Percentiles rank a stretch among this genome's conserved stretches.
Evolutionary conservation across 2,797 vertebrate species (phyloP).

Genomic region (Poecilia gillii): DNA sequence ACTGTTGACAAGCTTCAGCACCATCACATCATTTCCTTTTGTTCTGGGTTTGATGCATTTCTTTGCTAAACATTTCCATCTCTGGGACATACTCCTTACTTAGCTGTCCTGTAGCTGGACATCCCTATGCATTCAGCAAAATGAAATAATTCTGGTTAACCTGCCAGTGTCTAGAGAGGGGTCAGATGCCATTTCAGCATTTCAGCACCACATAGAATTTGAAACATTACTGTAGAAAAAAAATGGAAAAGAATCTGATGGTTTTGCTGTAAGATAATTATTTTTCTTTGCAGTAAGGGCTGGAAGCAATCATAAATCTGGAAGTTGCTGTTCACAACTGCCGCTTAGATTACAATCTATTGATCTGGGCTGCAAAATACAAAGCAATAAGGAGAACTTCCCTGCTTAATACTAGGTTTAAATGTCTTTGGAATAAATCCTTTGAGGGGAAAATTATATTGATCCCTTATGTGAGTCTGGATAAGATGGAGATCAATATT

Average conservation of each 20-base stretch:
- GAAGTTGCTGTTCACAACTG: neutral
- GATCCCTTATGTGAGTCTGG: slow-evolving; percentile 42
- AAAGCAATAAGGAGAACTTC: neutral
- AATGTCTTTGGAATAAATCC: slow-evolving; percentile 3
- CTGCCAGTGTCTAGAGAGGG: neutral
- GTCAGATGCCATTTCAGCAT: neutral
- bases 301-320: neutral
- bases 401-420: neutral
- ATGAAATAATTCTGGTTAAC: neutral
- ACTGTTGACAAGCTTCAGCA: neutral
- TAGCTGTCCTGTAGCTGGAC: neutral
- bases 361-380: neutral
- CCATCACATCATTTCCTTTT: neutral
- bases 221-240: neutral
- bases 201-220: neutral
- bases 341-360: neutral
- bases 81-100: neutral
- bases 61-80: neutral
- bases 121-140: neutral
- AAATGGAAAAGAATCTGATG: neutral
- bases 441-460: slow-evolving; percentile 39
- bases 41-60: neutral
- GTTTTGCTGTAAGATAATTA: neutral
- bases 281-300: neutral
- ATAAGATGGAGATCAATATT: slow-evolving; percentile 42